Conservation (phyloP, 2,888 invertebrate species). For the Dysmachus trigonus region DNA sequence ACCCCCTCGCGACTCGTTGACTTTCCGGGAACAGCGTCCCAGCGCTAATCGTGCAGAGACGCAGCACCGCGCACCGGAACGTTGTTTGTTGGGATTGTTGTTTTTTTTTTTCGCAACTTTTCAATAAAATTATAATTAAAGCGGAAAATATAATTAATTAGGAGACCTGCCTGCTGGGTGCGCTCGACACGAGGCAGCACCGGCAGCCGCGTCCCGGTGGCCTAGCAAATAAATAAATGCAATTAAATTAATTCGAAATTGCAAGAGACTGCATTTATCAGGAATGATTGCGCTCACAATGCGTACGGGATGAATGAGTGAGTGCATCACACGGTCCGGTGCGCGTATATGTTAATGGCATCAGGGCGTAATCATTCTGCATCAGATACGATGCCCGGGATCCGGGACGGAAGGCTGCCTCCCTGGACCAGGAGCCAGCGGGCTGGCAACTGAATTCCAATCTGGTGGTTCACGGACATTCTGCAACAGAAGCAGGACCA, state of each 20-base stretch:
- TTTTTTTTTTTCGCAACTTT: neutral
- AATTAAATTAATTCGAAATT: constrained; percentile 39
- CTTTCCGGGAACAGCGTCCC: neutral
- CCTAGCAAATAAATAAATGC: constrained; percentile 14
- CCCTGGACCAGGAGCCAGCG: neutral
- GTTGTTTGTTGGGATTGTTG: neutral
- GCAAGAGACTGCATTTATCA: constrained; percentile 35
- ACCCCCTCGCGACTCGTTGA: neutral
- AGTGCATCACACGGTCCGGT: constrained; percentile 11
- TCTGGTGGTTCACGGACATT: neutral
- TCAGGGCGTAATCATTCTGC: constrained; percentile 12
- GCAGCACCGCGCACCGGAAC: neutral
- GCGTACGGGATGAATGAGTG: constrained; percentile 27
- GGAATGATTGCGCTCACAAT: constrained; percentile 32
- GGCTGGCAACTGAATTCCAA: neutral
- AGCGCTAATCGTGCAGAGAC: neutral
- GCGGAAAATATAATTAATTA: neutral
- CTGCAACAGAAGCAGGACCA: constrained; percentile 24
- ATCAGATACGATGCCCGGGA: neutral
- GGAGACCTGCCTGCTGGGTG: neutral
- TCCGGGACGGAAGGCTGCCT: neutral
- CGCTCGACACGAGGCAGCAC: neutral
- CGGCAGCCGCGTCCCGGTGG: neutral
- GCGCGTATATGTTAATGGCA: constrained; percentile 18
- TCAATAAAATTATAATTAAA: neutral